These are phyloP conservation scores for Agriopis aurantiaria DNA, from an alignment of 2,888 invertebrate genomes.

Conservation along the genomic window DNA sequence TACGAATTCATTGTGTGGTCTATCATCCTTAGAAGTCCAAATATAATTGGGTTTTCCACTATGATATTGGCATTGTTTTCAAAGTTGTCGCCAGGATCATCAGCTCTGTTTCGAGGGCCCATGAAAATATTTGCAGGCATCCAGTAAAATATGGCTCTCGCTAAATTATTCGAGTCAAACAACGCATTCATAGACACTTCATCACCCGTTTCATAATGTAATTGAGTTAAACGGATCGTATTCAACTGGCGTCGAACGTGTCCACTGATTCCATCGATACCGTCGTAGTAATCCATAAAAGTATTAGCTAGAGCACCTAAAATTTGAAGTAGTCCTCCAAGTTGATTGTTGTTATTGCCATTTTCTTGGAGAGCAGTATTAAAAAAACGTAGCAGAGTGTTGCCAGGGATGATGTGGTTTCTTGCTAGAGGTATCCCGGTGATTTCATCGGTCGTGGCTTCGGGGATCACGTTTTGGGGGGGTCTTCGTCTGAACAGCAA, in stretches of 20 bases:
- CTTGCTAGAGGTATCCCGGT: background rate
- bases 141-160: background rate
- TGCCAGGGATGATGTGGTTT: slow-evolving; percentile 4
- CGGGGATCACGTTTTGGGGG: background rate
- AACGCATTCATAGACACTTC: background rate
- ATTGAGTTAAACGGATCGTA: background rate
- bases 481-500: background rate
- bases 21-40: background rate
- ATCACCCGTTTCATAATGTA: background rate
- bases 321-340: background rate
- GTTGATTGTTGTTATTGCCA: background rate
- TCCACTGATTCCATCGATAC: background rate
- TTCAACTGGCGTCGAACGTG: background rate
- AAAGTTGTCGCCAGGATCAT: background rate
- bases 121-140: background rate
- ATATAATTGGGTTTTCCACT: background rate
- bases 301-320: background rate
- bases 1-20: background rate
- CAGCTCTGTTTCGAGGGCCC: background rate
- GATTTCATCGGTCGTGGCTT: background rate
- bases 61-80: background rate
- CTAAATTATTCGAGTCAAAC: background rate
- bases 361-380: background rate
- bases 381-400: background rate
- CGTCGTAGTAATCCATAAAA: background rate